Evolutionary conservation across 2,888 invertebrate species (phyloP).

Genomic region (Agriopis aurantiaria): DNA sequence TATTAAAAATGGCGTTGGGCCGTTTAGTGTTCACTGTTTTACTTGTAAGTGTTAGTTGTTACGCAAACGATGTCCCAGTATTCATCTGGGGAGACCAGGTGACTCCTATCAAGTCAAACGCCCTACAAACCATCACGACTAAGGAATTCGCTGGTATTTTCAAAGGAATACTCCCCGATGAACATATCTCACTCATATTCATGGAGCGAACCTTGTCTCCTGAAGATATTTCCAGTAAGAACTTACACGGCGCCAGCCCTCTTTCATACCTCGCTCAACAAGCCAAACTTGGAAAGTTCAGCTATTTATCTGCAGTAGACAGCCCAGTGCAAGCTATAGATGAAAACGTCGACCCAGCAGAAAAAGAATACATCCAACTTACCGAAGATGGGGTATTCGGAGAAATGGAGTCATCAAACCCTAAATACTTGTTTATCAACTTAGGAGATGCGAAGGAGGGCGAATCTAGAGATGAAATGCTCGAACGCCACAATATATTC

Average conservation of each 20-base stretch:
- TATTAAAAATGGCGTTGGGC: conserved; percentile 78
- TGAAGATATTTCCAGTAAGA: conserved; percentile 86
- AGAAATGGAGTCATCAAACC: conserved; percentile 71
- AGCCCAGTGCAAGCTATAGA: conserved; percentile 86
- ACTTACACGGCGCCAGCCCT: conserved; percentile 56
- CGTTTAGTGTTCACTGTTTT: conserved; percentile 75
- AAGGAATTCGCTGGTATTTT: conserved; percentile 71
- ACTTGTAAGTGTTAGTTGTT: conserved; percentile 72
- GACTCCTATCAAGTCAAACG: conserved; percentile 59
- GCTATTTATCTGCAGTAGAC: conserved; percentile 88
- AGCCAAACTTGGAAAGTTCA: conserved; percentile 60
- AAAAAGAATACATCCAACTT: conserved; percentile 67
- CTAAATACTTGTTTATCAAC: conserved; percentile 83
- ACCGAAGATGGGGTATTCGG: conserved; percentile 73
- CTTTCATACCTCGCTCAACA: conserved; percentile 27
- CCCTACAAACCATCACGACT: conserved; percentile 62
- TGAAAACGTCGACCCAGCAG: conserved; percentile 74
- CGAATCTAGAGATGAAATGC: conserved; percentile 83
- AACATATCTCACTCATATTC: conserved; percentile 81
- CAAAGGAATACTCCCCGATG: conserved; percentile 65
- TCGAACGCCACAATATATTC: conserved; percentile 87
- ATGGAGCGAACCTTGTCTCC: conserved; percentile 84
- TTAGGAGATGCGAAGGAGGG: conserved; percentile 86
- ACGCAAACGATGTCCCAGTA: conserved; percentile 84
- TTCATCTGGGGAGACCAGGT: conserved; percentile 85